These are phyloP conservation scores for Takifugu flavidus DNA, from an alignment of 2,113 vertebrate genomes.

Conservation along the genomic window DNA sequence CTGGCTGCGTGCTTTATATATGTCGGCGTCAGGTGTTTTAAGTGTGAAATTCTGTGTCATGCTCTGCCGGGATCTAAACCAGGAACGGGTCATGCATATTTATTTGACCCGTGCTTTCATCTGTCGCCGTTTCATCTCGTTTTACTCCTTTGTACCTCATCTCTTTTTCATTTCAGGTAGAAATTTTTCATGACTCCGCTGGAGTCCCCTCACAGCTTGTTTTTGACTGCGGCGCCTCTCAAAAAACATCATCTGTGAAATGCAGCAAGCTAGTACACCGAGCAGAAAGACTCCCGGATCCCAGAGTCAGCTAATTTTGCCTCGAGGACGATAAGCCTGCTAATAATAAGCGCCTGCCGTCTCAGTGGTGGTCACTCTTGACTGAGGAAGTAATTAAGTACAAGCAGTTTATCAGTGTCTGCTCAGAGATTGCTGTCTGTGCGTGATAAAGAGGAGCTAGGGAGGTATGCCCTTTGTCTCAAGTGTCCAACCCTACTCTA, in stretches of 20 bases:
- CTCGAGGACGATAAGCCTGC: slow-evolving; percentile 66
- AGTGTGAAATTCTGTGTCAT: slow-evolving; percentile 16
- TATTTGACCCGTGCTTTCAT: slow-evolving; percentile 20
- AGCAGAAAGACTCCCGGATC: slow-evolving; percentile 48
- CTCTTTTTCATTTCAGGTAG: slow-evolving; percentile 3
- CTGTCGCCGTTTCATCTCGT: slow-evolving; percentile 19
- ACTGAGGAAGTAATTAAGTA: slow-evolving; percentile 71
- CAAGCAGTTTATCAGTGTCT: slow-evolving; percentile 65
- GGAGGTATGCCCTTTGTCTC: slow-evolving; percentile 53
- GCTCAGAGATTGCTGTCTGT: slow-evolving; percentile 63
- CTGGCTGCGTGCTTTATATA: slow-evolving; percentile 15
- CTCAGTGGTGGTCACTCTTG: slow-evolving; percentile 62
- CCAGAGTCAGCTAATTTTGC: slow-evolving; percentile 46
- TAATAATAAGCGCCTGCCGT: slow-evolving; percentile 64
- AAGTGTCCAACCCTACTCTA: slow-evolving; percentile 37
- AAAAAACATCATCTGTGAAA: slow-evolving; percentile 31
- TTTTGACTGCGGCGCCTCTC: slow-evolving; percentile 13
- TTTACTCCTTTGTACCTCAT: slow-evolving; percentile 5
- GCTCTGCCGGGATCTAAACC: slow-evolving; percentile 21
- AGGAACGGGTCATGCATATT: slow-evolving; percentile 33
- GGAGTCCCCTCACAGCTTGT: slow-evolving; percentile 19
- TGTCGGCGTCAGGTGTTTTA: slow-evolving; percentile 21
- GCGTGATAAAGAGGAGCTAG: slow-evolving; percentile 59
- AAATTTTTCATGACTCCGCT: slow-evolving; percentile 11
- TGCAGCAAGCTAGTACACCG: slow-evolving; percentile 24